Evolutionary conservation across 2,797 vertebrate genomes (phyloP), one percentile per base, ranked within the genome.

Genomic region (Knipowitschia caucasica): DNA sequence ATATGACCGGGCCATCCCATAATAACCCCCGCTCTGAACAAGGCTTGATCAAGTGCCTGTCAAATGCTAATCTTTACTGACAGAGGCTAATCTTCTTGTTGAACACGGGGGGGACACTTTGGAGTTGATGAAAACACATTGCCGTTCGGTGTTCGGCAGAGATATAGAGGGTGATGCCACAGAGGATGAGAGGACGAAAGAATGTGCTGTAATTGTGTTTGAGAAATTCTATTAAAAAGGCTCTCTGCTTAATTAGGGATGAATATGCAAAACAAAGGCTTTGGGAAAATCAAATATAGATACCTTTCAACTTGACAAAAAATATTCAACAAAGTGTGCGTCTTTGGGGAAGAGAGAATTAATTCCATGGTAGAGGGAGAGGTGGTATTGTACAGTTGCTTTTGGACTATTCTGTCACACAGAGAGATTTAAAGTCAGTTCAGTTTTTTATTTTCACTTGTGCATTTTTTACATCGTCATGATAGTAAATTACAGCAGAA

Each of bases 251-350:
- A 74, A 47, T 69, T 59, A 64, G 62, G 56, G 62, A 70, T 57
- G 54, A 56, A 69, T 53, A 72, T 25, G 56, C 25, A 62, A 45
- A 44, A 68, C 49, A 77, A 65, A 65, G 61, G 18, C 63, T 71
- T n/a, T 64, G 53, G 27, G 23, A 51, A 67, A 62, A 64, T 79
- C 67, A 78, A 78, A 70, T 68, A 69, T 73, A 77, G 55, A 75
- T 59, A 66, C 58, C 60, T 75, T 78, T 86, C 31, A 69, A 77
- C 68, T 71, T 60, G 14, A 51, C 50, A 42, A 40, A 42, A 5
- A 59, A 59, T 47, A 56, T 59, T 63, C 15, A 23, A 9, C 59
- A 53, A 71, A 63, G 43, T 23, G 0, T 24, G 27, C 52, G 34
- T 67, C 67, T 34, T 25, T 47, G 60, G 42, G 35, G 61, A 33